Percentiles rank a stretch among this genome's conserved stretches.
Conservation (phyloP, 1,140 invertebrate genomes). For the Diorhabda carinulata region DNA sequence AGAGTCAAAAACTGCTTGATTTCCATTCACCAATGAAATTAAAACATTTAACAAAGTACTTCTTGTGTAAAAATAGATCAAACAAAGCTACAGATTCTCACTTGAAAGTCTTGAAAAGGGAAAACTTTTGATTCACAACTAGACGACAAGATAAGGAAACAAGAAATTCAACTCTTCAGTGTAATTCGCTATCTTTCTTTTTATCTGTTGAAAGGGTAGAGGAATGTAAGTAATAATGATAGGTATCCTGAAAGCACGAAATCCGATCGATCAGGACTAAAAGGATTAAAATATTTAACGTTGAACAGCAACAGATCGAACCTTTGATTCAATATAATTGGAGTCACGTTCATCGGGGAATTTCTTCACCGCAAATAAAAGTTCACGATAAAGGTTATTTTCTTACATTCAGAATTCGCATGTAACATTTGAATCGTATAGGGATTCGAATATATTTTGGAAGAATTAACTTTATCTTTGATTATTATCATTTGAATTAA, state of each 20-base stretch:
- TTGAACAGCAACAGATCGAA: neutral
- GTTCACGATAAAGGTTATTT: neutral
- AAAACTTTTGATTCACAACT: constrained; percentile 2
- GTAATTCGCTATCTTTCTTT: constrained; percentile 2
- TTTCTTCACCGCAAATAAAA: neutral
- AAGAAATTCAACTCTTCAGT: constrained; percentile 2
- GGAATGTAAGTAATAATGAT: constrained; percentile 2
- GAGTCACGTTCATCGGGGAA: neutral
- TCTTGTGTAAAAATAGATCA: neutral
- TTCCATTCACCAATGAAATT: constrained; percentile 3
- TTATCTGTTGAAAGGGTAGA: constrained; percentile 2
- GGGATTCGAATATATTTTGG: no score
- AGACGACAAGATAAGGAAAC: constrained; percentile 2
- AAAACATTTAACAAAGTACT: neutral
- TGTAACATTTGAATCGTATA: no score
- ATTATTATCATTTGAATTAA: no score
- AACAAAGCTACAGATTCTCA: neutral
- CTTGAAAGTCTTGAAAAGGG: neutral
- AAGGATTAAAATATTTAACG: neutral
- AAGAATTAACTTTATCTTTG: no score
- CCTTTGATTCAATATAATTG: neutral
- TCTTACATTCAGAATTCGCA: no score
- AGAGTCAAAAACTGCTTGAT: neutral
- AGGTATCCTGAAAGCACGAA: neutral
- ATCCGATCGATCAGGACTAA: neutral